phyloP scores from a whole-genome alignment of 1,140 invertebrate species.

The Drosophila parvula region DNA sequence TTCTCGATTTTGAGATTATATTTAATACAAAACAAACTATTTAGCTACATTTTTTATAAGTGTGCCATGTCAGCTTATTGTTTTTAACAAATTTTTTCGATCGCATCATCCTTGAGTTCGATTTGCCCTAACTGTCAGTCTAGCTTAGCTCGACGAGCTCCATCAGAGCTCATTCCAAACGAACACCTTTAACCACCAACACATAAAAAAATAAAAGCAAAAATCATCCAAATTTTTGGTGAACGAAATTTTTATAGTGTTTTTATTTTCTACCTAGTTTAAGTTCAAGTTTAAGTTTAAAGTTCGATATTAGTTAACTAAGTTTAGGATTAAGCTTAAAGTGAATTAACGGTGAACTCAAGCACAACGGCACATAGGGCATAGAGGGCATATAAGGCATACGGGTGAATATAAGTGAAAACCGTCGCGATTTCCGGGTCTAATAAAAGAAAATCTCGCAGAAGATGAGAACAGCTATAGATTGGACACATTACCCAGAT shows the following conservation, averaged over 20 bases:
- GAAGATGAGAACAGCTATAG: too few relatives aligned
- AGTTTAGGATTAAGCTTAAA: slow-evolving; percentile 4
- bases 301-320: not conserved
- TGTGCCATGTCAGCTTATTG: too few relatives aligned
- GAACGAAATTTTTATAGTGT: not conserved
- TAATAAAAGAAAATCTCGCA: too few relatives aligned
- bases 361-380: not conserved
- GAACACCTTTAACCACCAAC: not conserved
- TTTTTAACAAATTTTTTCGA: not conserved
- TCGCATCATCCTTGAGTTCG: not conserved
- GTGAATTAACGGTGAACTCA: not conserved
- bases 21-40: slow-evolving; percentile 4
- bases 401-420: not conserved
- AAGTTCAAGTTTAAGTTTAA: too few relatives aligned
- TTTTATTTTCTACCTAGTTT: too few relatives aligned
- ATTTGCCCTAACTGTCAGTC: not conserved
- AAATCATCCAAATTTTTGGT: not conserved
- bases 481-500: too few relatives aligned
- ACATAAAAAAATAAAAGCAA: not conserved
- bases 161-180: not conserved
- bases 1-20: not conserved
- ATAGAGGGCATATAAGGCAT: too few relatives aligned
- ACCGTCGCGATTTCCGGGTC: too few relatives aligned
- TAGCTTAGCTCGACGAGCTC: not conserved
- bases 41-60: too few relatives aligned